These are phyloP conservation scores for Heteropelma amictum DNA, from an alignment of 2,888 invertebrate genomes.

Conservation along the genomic window DNA sequence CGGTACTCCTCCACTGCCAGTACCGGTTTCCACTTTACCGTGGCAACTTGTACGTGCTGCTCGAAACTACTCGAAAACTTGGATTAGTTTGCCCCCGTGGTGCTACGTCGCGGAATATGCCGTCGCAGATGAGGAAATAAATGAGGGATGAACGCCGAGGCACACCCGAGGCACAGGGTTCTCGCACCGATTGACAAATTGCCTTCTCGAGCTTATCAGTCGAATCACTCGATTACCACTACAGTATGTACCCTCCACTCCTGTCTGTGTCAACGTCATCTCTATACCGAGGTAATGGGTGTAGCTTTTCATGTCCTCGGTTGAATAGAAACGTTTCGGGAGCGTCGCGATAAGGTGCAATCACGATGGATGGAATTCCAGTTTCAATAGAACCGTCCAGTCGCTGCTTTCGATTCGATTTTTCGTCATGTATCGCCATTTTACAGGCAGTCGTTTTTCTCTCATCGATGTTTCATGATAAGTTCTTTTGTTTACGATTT, in stretches of 20 bases:
- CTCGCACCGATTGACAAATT: conserved; percentile 21
- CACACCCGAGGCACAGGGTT: conserved; percentile 9
- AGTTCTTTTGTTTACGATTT: too few species aligned
- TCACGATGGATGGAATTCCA: not conserved
- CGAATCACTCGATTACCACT: conserved; percentile 19
- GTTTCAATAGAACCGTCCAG: too few species aligned
- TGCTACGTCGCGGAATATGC: conserved; percentile 58
- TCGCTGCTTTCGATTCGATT: too few species aligned
- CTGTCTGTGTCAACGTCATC: not conserved
- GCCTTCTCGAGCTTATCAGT: conserved; percentile 20
- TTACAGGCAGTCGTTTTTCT: too few species aligned
- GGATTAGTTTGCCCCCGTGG: conserved; percentile 67
- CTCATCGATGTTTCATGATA: too few species aligned
- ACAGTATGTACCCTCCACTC: not conserved
- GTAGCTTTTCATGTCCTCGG: not conserved
- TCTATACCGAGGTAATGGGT: not conserved
- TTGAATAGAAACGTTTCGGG: not conserved
- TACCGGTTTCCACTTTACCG: conserved; percentile 60
- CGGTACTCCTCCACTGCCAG: conserved; percentile 30
- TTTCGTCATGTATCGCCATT: too few species aligned
- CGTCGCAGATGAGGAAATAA: conserved; percentile 31
- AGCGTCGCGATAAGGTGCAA: too few species aligned
- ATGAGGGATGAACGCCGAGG: conserved; percentile 11
- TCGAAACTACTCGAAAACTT: conserved; percentile 65
- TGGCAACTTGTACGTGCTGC: conserved; percentile 44